phyloP scores from a whole-genome alignment of 2,797 vertebrate species.

The Microhierax caerulescens region DNA sequence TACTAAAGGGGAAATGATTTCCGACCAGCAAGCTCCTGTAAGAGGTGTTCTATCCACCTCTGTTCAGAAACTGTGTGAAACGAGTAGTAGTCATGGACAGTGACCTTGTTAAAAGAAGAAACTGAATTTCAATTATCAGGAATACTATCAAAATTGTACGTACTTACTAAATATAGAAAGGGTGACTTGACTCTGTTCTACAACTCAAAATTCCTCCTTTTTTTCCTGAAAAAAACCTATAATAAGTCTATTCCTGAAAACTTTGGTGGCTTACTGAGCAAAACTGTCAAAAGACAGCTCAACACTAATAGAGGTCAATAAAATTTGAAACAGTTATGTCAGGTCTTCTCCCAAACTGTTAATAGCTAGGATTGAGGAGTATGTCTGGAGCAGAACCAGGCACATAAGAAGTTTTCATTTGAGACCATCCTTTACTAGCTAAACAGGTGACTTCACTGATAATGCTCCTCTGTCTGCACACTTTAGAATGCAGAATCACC shows the following conservation, averaged over 20 bases:
- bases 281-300: not conserved
- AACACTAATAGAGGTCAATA: not conserved
- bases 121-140: not conserved
- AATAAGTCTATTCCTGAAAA: not conserved
- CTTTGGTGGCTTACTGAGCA: not conserved
- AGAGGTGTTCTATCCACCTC: not conserved
- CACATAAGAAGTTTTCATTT: not conserved
- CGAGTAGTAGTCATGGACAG: not conserved
- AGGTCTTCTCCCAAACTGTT: not conserved
- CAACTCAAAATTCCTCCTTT: not conserved
- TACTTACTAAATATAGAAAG: not conserved
- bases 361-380: not conserved
- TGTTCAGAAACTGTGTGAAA: not conserved
- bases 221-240: not conserved
- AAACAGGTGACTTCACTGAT: not conserved
- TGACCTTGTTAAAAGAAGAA: not conserved
- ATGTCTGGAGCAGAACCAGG: not conserved
- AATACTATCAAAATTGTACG: not conserved
- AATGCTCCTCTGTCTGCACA: not conserved
- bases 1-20: not conserved
- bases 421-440: not conserved
- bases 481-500: not conserved
- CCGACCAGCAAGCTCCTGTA: not conserved
- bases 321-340: not conserved
- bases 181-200: not conserved